A percentile compares a stretch with the other conserved stretches of the same genome.
Evolutionary conservation across 2,113 vertebrate species (phyloP).

Genomic region (Calonectris borealis): DNA sequence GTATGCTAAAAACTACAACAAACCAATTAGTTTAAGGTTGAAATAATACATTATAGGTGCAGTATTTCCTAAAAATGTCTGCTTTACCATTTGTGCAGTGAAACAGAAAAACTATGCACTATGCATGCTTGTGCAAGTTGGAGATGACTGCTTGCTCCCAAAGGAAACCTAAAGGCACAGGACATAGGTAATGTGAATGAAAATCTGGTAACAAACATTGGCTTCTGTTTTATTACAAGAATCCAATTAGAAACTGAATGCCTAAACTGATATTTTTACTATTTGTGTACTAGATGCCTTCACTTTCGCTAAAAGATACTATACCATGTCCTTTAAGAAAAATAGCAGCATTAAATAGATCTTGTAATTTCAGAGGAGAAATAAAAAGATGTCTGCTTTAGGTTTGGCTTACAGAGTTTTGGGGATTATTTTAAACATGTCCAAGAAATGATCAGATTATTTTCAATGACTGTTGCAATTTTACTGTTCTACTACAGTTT

Average conservation of each 20-base stretch:
- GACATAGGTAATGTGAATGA: constrained; percentile 4
- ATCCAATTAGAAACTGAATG: constrained; percentile 36
- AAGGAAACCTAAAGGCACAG: constrained; percentile 57
- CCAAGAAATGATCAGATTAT: constrained; percentile 24
- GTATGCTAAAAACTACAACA: constrained; percentile 21
- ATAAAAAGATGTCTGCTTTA: constrained; percentile 18
- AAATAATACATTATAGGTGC: constrained; percentile 15
- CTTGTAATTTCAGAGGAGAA: constrained; percentile 41
- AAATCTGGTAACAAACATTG: background rate
- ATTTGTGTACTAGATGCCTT: constrained; percentile 44
- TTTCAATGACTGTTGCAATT: constrained; percentile 19
- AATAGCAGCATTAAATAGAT: constrained; percentile 32
- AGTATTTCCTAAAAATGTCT: constrained; percentile 46
- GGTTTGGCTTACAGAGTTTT: constrained; percentile 1
- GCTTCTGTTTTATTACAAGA: constrained; percentile 45
- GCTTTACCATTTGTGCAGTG: constrained; percentile 10
- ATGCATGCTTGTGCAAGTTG: background rate
- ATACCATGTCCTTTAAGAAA: constrained; percentile 38
- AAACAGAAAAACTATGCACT: constrained; percentile 10
- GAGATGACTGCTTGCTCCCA: constrained; percentile 34
- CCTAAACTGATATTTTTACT: constrained; percentile 18
- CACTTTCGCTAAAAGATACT: constrained; percentile 26
- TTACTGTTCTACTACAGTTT: constrained; percentile 13
- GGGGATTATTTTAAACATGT: constrained; percentile 29
- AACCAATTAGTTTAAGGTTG: constrained; percentile 11